Percentiles rank a stretch among this genome's conserved stretches.
These are phyloP conservation scores for Synanthedon andrenaeformis DNA, from an alignment of 2,888 invertebrate genomes.

Conservation along the genomic window DNA sequence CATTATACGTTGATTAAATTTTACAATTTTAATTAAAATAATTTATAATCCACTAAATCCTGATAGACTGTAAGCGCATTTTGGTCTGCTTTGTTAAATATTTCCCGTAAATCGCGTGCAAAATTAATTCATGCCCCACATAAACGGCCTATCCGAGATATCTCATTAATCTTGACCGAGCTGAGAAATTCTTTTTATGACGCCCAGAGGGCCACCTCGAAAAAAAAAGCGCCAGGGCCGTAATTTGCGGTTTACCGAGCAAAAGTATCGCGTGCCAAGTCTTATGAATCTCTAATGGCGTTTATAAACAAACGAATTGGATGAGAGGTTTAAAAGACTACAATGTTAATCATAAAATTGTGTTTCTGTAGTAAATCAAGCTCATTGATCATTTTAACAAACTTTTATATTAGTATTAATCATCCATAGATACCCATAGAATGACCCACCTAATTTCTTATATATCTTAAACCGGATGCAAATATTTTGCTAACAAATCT, in stretches of 20 bases:
- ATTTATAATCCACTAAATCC: too few species aligned
- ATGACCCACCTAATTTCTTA: too few species aligned
- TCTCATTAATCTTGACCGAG: conserved; percentile 27
- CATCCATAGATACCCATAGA: too few species aligned
- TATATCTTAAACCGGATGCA: too few species aligned
- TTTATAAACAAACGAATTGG: conserved; percentile 4
- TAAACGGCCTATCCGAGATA: conserved; percentile 22
- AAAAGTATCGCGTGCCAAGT: conserved; percentile 7
- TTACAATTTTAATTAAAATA: too few species aligned
- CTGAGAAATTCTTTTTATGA: conserved; percentile 28
- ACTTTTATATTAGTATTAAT: too few species aligned
- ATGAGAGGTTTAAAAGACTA: conserved; percentile 1
- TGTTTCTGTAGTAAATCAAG: too few species aligned
- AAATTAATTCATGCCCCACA: conserved; percentile 29
- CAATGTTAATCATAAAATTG: too few species aligned
- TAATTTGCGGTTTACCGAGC: conserved; percentile 14
- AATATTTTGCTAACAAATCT: too few species aligned
- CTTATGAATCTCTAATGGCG: conserved; percentile 17
- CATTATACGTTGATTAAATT: too few species aligned
- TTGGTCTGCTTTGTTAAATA: neutral
- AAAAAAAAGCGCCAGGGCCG: conserved; percentile 17
- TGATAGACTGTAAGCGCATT: too few species aligned
- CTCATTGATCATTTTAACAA: too few species aligned
- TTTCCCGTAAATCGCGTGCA: conserved; percentile 4
- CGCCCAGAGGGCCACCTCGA: conserved; percentile 19